Base-by-base conservation (phyloP, 2,888 invertebrate genomes). In the Drosophila seclusa region DNA sequence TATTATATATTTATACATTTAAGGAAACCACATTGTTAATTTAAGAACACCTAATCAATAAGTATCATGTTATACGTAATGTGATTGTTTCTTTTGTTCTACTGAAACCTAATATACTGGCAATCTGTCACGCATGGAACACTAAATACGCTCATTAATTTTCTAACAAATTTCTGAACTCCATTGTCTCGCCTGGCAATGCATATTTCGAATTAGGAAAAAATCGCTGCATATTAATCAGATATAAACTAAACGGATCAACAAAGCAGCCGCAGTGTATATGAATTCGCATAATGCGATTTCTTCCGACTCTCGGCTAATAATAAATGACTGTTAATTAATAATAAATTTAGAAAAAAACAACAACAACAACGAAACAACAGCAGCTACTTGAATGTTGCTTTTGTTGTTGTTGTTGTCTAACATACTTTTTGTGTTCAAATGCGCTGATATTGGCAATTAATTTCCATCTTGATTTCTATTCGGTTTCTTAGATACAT, bases 271-370 rank as follows among this genome's bases (percentile, higher is more conserved):
- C 78, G 89, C 80, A 40, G 59, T 54, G 52, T 42, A 49, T 70
- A 52, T 69, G 31, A 61, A 69, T 66, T 66, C 60, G 61, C 66
- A 66, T 52, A 57, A 62, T 76, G 48, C 68, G 57, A 68, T 81
- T 73, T 82, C 89, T 74, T 71, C 68, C 84, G 85, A 84, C 63
- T 81, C 29, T 21, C 24, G 24, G 68, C 61, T 75, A 75, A 68
- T 89, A 84, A 87, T 84, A 82, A 83, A 83, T 83, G 87, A 67
- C 67, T 82, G 68, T 76, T 89, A 84, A 84, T 84, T 84, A 89
- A 89, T 84, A 89, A 84, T 72, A 89, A 84, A 87, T 89, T 84
- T 87, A 68, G 71, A 50, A 54, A 40, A 55, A 45, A 45, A 55
- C 42, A 65, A n/a, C 21, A 48, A 52, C 36, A 18, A 21, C 27